phyloP scores from a whole-genome alignment of 2,113 vertebrate genomes.

The Zosterops borbonicus region DNA sequence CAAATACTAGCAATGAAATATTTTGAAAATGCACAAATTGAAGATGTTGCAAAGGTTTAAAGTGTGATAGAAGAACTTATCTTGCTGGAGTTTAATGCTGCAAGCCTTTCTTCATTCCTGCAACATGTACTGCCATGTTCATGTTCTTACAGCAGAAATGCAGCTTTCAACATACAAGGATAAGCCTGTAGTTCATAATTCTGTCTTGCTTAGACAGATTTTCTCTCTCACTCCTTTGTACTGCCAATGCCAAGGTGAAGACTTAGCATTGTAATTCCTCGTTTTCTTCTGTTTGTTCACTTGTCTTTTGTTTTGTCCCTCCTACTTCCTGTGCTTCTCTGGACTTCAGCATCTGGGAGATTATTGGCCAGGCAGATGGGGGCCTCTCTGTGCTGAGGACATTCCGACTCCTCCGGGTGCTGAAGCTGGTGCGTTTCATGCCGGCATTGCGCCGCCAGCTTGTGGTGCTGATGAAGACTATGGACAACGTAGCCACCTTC shows the following conservation, averaged over 20 bases:
- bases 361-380: constrained; percentile 90
- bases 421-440: constrained; percentile 98
- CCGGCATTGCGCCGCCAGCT: constrained; percentile 91
- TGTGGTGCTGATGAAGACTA: constrained; percentile 98
- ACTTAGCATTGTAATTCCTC: background rate
- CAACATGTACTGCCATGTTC: background rate
- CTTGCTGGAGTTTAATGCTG: background rate
- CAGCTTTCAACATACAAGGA: background rate
- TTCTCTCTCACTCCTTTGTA: background rate
- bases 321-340: background rate
- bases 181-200: background rate
- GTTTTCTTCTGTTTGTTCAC: background rate
- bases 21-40: background rate
- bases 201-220: background rate
- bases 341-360: constrained; percentile 88
- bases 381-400: constrained; percentile 92
- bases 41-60: background rate
- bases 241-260: background rate
- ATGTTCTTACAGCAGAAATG: background rate
- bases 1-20: background rate
- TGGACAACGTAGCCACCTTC: constrained; percentile 98
- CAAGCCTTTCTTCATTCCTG: background rate
- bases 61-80: background rate
- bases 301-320: background rate
- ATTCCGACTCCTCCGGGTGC: constrained; percentile 90